Evolutionary conservation across 2,113 vertebrate species (phyloP).

Genomic region (Corvus cornix): DNA sequence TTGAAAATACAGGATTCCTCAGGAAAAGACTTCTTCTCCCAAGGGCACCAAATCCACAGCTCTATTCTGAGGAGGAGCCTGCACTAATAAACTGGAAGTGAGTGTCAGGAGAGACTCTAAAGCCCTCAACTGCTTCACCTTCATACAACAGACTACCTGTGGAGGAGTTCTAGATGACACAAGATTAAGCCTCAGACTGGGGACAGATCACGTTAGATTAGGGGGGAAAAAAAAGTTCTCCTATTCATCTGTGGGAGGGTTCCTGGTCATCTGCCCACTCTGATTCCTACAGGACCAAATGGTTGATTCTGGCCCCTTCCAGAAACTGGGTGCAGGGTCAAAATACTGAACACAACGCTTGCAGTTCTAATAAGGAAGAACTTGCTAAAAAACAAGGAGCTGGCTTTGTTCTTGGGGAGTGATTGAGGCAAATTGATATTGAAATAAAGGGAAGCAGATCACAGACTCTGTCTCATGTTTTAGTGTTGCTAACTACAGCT

Average conservation of each 20-base stretch:
- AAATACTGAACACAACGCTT: rapidly evolving
- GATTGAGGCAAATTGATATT: background rate
- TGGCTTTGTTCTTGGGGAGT: background rate
- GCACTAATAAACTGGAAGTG: background rate
- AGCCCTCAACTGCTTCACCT: background rate
- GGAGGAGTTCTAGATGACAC: background rate
- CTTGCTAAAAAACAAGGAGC: background rate
- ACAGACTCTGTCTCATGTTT: background rate
- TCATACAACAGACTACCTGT: rapidly evolving
- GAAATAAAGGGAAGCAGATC: constrained; percentile 29
- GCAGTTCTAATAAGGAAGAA: background rate
- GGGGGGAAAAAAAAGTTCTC: rapidly evolving
- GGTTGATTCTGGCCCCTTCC: background rate
- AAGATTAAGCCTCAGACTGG: background rate
- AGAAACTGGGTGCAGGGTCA: background rate
- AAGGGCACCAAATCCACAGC: background rate
- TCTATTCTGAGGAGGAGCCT: background rate
- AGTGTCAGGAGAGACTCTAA: background rate
- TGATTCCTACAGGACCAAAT: background rate
- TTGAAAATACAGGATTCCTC: background rate
- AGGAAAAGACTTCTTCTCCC: background rate
- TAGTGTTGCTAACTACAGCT: background rate
- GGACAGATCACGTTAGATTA: background rate
- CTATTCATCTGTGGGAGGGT: background rate
- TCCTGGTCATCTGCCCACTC: background rate